Evolutionary conservation across 2,113 vertebrate genomes (phyloP).

Genomic region (Channa maculata): DNA sequence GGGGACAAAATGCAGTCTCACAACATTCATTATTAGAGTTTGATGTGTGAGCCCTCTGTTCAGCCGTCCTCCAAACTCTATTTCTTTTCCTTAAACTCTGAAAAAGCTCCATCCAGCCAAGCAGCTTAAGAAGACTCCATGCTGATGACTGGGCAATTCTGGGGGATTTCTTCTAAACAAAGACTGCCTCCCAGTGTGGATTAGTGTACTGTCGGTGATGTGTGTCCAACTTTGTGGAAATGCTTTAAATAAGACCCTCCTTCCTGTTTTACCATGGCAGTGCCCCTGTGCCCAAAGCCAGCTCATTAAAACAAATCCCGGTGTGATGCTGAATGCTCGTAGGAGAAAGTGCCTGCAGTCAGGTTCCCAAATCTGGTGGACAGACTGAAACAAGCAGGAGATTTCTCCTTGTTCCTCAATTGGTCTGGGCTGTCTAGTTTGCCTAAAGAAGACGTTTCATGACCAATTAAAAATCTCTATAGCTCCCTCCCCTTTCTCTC

Average conservation of each 20-base stretch:
- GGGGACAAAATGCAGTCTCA: neutral
- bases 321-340: too few species aligned
- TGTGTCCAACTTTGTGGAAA: neutral
- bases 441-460: too few species aligned
- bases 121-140: constrained; percentile 2
- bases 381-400: too few species aligned
- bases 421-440: too few species aligned
- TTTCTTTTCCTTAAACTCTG: constrained; percentile 16
- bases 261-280: neutral
- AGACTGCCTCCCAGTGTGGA: neutral
- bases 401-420: too few species aligned
- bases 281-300: too few species aligned
- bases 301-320: too few species aligned
- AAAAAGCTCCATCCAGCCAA: constrained; percentile 23
- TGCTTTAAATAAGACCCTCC: too few species aligned
- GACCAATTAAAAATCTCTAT: too few species aligned
- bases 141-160: neutral
- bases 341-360: too few species aligned
- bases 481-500: too few species aligned
- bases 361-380: too few species aligned
- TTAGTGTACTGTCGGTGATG: neutral
- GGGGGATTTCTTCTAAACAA: constrained; percentile 1
- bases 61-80: neutral
- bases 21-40: neutral
- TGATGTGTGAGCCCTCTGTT: neutral